These are phyloP conservation scores for Chiloscyllium punctatum DNA, from an alignment of 2,797 vertebrate genomes.

Conservation along the genomic window DNA sequence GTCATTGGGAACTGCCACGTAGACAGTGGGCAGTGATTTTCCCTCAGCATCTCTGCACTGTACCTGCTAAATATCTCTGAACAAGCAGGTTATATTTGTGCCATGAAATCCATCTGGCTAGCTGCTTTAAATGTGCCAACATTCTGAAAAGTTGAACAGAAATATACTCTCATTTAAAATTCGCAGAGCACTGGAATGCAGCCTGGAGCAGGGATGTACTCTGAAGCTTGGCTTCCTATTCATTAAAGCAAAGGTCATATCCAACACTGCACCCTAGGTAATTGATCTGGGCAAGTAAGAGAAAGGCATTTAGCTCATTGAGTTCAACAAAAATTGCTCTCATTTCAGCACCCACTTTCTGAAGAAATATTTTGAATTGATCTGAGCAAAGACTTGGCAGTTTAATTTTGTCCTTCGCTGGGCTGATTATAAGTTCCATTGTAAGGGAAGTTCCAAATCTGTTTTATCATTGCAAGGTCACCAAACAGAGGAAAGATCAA, in stretches of 20 bases:
- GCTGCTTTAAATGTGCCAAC: not conserved
- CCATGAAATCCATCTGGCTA: not conserved
- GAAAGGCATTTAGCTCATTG: not conserved
- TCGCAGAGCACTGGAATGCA: not conserved
- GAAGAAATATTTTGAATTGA: not conserved
- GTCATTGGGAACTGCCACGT: not conserved
- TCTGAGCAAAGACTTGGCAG: not conserved
- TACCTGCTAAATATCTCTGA: not conserved
- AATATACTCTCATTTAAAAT: not conserved
- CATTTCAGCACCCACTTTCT: not conserved
- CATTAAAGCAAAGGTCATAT: not conserved
- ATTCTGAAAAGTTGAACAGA: not conserved
- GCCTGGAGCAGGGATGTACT: not conserved
- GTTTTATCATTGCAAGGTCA: not conserved
- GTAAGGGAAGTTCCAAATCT: not conserved
- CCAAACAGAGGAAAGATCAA: not conserved
- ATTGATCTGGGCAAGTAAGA: not conserved
- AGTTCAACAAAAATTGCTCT: not conserved
- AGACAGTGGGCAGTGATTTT: not conserved
- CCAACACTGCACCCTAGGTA: not conserved
- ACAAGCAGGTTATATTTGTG: not conserved
- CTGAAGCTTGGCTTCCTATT: not conserved
- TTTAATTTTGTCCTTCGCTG: not conserved
- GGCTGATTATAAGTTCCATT: not conserved
- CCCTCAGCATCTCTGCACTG: not conserved